Percentiles rank a stretch among this genome's conserved stretches.
Evolutionary conservation across 2,113 vertebrate genomes (phyloP).

Genomic region (Microcebus griseorufus): DNA sequence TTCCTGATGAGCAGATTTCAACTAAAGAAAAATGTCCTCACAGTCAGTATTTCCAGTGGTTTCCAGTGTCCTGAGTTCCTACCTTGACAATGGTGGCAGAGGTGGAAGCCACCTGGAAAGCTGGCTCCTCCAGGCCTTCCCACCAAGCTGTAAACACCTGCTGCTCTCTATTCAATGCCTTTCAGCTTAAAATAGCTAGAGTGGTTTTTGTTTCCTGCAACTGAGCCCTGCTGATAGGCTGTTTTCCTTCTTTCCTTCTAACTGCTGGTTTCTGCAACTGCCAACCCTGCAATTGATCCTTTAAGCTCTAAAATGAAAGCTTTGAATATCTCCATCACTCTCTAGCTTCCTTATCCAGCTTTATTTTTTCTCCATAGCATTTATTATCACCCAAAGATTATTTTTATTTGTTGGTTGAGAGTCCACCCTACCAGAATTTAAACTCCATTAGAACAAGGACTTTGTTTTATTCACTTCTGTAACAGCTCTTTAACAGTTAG

Average conservation of each 20-base stretch:
- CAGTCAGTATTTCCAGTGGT: fast-evolving
- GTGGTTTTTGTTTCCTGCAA: slow-evolving; percentile 71
- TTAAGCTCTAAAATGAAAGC: not conserved
- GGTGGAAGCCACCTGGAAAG: not conserved
- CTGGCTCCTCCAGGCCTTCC: not conserved
- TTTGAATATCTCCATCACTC: not conserved
- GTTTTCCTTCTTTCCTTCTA: slow-evolving; percentile 53
- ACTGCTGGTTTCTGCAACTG: slow-evolving; percentile 45
- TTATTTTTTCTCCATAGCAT: not conserved
- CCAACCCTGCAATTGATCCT: not conserved
- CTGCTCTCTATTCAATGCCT: not conserved
- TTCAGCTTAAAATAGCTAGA: slow-evolving; percentile 62
- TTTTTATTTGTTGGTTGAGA: not conserved
- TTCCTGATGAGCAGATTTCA: not conserved
- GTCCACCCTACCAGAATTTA: not conserved
- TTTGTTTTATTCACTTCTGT: not conserved
- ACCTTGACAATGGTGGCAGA: fast-evolving
- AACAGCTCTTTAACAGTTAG: not conserved
- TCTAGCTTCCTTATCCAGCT: not conserved
- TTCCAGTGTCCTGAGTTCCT: not conserved
- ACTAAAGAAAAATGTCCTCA: not conserved
- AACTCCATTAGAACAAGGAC: not conserved
- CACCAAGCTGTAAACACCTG: not conserved
- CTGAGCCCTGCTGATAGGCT: slow-evolving; percentile 15
- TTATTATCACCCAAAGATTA: not conserved